Base-by-base conservation (phyloP, 1,140 invertebrate genomes). In the Spodoptera litura region DNA sequence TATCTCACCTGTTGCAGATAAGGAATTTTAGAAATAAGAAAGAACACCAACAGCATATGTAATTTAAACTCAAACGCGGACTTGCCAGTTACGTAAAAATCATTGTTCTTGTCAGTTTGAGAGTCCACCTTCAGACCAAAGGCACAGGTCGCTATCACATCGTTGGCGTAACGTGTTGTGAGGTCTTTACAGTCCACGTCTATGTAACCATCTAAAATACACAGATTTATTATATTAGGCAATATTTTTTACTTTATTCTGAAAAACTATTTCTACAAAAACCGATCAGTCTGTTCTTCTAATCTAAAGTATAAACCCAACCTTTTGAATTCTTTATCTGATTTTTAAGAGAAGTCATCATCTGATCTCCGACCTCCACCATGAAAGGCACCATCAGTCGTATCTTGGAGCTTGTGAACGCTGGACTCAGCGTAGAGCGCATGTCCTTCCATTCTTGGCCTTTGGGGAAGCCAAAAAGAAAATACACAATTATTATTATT, bases 121-220 rank as follows among this genome's bases (percentile, higher is more conserved):
- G 96, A 95, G 79, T 96, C 93, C 4, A 96, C 93, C 80, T 96
- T 91, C 12, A 96, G 86, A 0, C 96, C 96, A 82, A 96, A 96
- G 0, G 85, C 87, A 56, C 88, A 89, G 1, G 87, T 74, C 0
- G 87, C 87, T 13, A 88, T 85, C 4, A 96, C 95, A 83, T 96
- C 96, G 52, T 95, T 96, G 0, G 96, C 95, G 66, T 95, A 96
- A 20, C 94, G 91, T 0, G 94, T 93, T 10, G 91, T 91, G 12
- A 95, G 82, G 35, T 95, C 71, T 0, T 49, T 56, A 53, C 93
- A 81, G 27, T 96, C 95, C 10, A 95, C 25, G 4, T 94, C 93
- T 2, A 91, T 61, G 58, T 79, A 77, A 15, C 59, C 76, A 53
- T 35, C 87, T 89, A 61, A 78, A 71, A 70, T 31, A 61, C 0